Evolutionary conservation across 2,113 vertebrate genomes (phyloP).

Genomic region (Acanthisitta chloris): DNA sequence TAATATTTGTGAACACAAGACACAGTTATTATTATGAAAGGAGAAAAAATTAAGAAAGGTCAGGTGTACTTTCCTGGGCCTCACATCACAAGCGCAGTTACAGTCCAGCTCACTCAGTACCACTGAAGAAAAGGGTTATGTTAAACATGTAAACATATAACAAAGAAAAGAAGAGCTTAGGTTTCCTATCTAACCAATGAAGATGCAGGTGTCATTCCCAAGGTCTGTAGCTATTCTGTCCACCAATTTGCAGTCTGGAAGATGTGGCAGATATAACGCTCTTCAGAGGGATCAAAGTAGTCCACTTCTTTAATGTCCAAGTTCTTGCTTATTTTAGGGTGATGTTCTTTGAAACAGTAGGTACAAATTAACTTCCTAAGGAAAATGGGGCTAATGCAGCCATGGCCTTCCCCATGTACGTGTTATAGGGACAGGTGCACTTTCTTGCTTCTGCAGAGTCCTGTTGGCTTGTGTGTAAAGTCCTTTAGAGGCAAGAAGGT

Average conservation of each 20-base stretch:
- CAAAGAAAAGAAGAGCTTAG: neutral
- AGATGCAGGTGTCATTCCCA: neutral
- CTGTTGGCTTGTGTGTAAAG: too few relatives aligned
- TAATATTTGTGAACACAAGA: neutral
- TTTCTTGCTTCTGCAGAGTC: neutral
- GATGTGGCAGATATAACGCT: neutral
- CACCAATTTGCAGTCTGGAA: neutral
- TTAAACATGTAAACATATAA: neutral
- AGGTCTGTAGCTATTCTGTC: neutral
- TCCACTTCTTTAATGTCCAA: neutral
- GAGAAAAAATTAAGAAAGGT: neutral
- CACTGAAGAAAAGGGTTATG: neutral
- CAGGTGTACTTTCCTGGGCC: neutral
- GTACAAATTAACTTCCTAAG: neutral
- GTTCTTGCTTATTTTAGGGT: neutral
- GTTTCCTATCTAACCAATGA: neutral
- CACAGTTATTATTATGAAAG: neutral
- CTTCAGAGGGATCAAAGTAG: neutral
- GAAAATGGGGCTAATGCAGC: neutral
- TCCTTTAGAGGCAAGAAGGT: neutral
- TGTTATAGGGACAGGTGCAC: accelerated
- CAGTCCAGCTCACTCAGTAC: neutral
- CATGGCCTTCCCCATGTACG: accelerated
- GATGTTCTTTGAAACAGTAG: neutral
- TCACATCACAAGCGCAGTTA: neutral